Evolutionary conservation across 1,140 invertebrate species (phyloP).

Genomic region (Carposina sasakii): DNA sequence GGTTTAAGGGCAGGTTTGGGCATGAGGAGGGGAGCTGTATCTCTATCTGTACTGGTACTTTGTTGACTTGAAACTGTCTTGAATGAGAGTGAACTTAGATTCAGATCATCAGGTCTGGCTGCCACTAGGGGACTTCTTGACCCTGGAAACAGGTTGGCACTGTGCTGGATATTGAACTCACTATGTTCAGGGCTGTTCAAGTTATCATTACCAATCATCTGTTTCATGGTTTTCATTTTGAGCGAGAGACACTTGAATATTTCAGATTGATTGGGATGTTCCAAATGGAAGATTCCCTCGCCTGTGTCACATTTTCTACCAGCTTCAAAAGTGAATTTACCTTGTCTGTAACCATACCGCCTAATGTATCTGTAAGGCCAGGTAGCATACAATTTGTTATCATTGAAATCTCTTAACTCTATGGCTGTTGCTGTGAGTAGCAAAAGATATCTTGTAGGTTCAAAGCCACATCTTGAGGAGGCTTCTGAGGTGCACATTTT

Average conservation of each 20-base stretch:
- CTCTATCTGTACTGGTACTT: slow-evolving; percentile 52
- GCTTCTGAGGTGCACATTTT: slow-evolving; percentile 85
- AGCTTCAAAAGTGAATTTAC: slow-evolving; percentile 92
- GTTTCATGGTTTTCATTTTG: slow-evolving; percentile 90
- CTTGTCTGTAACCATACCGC: slow-evolving; percentile 85
- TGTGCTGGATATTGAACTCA: slow-evolving; percentile 83
- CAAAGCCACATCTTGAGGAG: slow-evolving; percentile 81
- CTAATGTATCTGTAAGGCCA: slow-evolving; percentile 92
- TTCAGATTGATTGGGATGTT: slow-evolving; percentile 85
- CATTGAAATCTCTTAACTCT: slow-evolving; percentile 79
- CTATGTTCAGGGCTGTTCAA: slow-evolving; percentile 78
- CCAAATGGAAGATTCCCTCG: slow-evolving; percentile 86
- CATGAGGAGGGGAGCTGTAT: slow-evolving; percentile 59
- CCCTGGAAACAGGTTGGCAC: slow-evolving; percentile 81
- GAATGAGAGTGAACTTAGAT: slow-evolving; percentile 64
- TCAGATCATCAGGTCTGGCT: slow-evolving; percentile 72
- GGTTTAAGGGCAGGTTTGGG: slow-evolving; percentile 72
- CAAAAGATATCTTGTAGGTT: slow-evolving; percentile 80
- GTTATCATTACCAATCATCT: slow-evolving; percentile 80
- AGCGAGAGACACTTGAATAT: slow-evolving; percentile 84
- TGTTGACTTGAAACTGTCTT: slow-evolving; percentile 62
- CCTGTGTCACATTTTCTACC: slow-evolving; percentile 90
- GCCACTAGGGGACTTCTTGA: slow-evolving; percentile 81
- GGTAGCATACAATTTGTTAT: slow-evolving; percentile 79
- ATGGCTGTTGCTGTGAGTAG: slow-evolving; percentile 82